Conservation (phyloP, 2,888 invertebrate species). For the Helleia helle region DNA sequence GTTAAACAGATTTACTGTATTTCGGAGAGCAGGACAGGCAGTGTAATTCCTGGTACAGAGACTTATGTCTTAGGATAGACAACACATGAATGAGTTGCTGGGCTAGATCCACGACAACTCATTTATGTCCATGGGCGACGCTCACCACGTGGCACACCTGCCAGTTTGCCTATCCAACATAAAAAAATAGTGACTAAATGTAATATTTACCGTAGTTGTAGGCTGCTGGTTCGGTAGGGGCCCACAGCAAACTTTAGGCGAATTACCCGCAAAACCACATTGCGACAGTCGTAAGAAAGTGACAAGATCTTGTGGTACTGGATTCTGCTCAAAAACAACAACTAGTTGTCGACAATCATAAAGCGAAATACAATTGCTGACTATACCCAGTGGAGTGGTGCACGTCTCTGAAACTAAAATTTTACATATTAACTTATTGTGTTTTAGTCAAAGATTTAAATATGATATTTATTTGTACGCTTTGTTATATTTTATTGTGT, state of each 20-base stretch:
- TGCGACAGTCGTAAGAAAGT: conserved; percentile 64
- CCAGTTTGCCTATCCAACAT: too few species aligned
- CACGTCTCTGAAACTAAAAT: conserved; percentile 44
- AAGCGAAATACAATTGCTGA: conserved; percentile 61
- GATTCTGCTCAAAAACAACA: conserved; percentile 47
- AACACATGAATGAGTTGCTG: too few species aligned
- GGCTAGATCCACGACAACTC: too few species aligned
- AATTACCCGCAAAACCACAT: conserved; percentile 65
- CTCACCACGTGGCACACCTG: too few species aligned
- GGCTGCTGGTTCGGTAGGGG: conserved; percentile 32
- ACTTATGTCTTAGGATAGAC: too few species aligned
- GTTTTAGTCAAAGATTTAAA: too few species aligned
- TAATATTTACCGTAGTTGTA: conserved; percentile 17
- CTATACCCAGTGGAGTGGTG: conserved; percentile 50
- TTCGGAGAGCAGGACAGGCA: too few species aligned
- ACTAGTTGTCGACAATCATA: conserved; percentile 57
- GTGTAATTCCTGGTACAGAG: too few species aligned
- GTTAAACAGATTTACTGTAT: too few species aligned
- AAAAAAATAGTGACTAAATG: not conserved
- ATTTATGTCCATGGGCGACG: too few species aligned
- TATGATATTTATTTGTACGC: too few species aligned
- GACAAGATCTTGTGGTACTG: conserved; percentile 41
- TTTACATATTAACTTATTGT: conserved; percentile 3
- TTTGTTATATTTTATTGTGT: too few species aligned
- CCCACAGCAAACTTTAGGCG: conserved; percentile 72